Evolutionary conservation across 2,797 vertebrate genomes (phyloP).

Genomic region (Paedocypris micromegethes): DNA sequence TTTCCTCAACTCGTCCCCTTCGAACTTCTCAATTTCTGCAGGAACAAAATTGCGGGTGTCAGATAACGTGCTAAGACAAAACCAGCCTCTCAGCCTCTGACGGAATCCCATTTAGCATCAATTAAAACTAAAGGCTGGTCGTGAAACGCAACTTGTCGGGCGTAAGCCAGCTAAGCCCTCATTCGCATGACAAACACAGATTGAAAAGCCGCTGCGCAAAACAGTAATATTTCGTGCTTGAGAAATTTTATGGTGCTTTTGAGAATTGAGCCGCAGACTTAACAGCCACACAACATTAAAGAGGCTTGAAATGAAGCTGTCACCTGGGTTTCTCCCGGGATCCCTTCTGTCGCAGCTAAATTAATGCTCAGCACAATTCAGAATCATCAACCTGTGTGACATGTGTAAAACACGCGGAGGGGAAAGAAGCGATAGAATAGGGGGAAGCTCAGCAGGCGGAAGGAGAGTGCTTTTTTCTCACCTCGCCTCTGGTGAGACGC

Average conservation of each 20-base stretch:
- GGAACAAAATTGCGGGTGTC: constrained; percentile 24
- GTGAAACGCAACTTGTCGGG: constrained; percentile 41
- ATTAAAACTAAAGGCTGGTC: constrained; percentile 25
- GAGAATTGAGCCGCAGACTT: constrained; percentile 47
- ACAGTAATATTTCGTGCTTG: constrained; percentile 49
- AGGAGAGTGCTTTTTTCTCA: constrained; percentile 46
- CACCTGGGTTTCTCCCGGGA: constrained; percentile 42
- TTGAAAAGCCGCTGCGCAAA: constrained; percentile 33
- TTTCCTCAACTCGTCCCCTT: constrained; percentile 86
- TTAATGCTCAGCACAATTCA: constrained; percentile 55
- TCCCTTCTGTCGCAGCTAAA: constrained; percentile 43
- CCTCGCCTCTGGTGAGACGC: constrained; percentile 42
- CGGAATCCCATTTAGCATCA: constrained; percentile 15
- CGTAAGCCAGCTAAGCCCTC: constrained; percentile 37
- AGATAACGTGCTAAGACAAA: constrained; percentile 14
- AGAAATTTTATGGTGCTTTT: constrained; percentile 52
- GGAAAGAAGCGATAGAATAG: not conserved
- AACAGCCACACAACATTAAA: constrained; percentile 45
- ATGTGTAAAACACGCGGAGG: constrained; percentile 44
- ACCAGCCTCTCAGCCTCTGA: not conserved
- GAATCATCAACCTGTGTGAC: constrained; percentile 48
- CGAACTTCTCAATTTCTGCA: constrained; percentile 95
- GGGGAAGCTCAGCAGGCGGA: constrained; percentile 22
- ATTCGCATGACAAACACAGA: constrained; percentile 39
- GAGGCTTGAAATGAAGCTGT: constrained; percentile 50